A percentile compares a stretch with the other conserved stretches of the same genome.
Evolutionary conservation across 2,113 vertebrate genomes (phyloP).

Genomic region (Formicarius rufipectus): DNA sequence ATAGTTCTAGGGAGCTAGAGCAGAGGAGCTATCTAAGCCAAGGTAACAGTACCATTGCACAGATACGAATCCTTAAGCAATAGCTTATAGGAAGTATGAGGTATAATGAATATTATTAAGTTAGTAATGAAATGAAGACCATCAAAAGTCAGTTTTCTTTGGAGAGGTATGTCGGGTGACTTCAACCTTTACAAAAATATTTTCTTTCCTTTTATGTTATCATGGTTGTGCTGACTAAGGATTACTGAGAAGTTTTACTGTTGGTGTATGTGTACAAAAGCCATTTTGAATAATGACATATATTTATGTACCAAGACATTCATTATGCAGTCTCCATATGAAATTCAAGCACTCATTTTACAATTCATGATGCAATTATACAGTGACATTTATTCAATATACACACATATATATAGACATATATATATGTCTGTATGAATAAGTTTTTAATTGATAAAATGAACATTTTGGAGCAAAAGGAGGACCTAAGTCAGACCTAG

Average conservation of each 20-base stretch:
- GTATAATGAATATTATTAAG: background rate
- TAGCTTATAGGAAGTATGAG: background rate
- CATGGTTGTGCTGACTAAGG: background rate
- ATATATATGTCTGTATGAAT: background rate
- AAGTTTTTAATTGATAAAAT: background rate
- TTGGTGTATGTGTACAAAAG: background rate
- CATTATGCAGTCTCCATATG: background rate
- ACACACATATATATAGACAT: background rate
- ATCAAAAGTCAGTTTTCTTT: background rate
- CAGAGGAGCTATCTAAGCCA: background rate
- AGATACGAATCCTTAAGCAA: background rate
- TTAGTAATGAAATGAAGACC: background rate
- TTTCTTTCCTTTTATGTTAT: background rate
- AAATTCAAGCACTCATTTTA: slow-evolving; percentile 2
- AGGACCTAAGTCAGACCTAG: background rate
- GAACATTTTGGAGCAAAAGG: background rate
- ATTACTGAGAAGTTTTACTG: background rate
- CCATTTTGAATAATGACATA: background rate
- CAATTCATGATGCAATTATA: background rate
- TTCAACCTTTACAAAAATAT: background rate
- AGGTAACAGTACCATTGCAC: background rate
- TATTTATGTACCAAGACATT: background rate
- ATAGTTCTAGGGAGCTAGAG: background rate
- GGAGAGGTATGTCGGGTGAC: background rate
- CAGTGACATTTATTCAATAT: background rate